Conservation (phyloP, 2,797 vertebrate genomes). For the Semotilus atromaculatus region DNA sequence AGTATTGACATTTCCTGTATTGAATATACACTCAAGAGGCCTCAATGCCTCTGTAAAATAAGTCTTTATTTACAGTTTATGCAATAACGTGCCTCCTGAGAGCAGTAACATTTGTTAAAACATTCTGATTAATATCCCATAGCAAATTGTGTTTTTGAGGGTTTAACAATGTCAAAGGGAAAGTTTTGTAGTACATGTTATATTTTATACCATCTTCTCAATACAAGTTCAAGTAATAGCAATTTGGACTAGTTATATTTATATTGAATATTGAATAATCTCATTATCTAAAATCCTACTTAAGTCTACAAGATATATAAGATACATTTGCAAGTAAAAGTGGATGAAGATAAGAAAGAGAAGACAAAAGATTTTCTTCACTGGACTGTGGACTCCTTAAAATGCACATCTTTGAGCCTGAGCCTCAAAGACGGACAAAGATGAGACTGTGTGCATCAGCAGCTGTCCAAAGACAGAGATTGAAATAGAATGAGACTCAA, state of each 20-base stretch:
- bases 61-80: neutral
- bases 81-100: neutral
- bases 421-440: conserved; percentile 30
- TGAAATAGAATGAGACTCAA: neutral
- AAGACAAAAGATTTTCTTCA: neutral
- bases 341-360: neutral
- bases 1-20: neutral
- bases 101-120: neutral
- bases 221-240: neutral
- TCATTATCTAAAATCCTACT: neutral
- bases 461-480: neutral
- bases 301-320: neutral
- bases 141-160: neutral
- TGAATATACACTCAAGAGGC: neutral
- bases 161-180: neutral
- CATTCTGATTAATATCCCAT: neutral
- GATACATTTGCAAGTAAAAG: neutral
- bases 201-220: neutral
- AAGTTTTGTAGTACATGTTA: neutral
- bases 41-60: neutral
- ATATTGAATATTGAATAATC: neutral
- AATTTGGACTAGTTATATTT: neutral
- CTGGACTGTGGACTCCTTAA: neutral
- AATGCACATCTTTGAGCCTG: conserved; percentile 25
- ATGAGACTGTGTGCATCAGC: conserved; percentile 35